Base-by-base conservation (phyloP, 1,140 invertebrate genomes). In the Drosophila arizonae region DNA sequence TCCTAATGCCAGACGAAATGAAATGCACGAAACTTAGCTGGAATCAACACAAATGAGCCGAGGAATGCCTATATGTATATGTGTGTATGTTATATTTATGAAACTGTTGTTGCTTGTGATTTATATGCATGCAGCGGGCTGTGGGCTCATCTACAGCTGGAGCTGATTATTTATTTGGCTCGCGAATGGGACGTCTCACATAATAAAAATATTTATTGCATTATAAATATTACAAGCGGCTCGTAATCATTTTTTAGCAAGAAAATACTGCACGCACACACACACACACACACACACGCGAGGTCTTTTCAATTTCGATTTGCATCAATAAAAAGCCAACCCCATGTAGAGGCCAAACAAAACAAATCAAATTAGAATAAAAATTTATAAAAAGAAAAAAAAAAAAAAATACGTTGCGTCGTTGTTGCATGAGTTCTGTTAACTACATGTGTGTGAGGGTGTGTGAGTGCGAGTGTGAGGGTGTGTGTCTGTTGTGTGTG, bases 131-230 rank as follows among this genome's bases (percentile, higher is more conserved):
- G 68, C 68, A 70, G 55, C 43, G 45, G 15, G 28, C 57, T 13
- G 3, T 50, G 28, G 21, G 10, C 17, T 36, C 28, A 21, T 28
- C 63, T 46, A 17, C 61, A 61, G 48, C 52, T 76, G 69, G 43
- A 46, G 43, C 43, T 78, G 81, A 72, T 81, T 87, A 86, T 87
- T 82, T 82, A 79, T 79, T 87, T 67, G 71, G 54, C 70, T 63
- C 57, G 76, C 21, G 52, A 64, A 81, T 86, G 82, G 24, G 48
- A 26, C 75, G 84, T 73, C 72, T 76, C 76, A 88, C 79, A 80
- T 80, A 88, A 88, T 88, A 89, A 88, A 88, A 88, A 79, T 86
- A 86, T 88, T 88, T 88, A 88, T 88, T 88, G 74, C 84, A 88
- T 84, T 88, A 88, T 89, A 89, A 84, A 78, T 72, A 69, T 69